These are phyloP conservation scores for Pangasianodon gigas DNA, from an alignment of 2,113 vertebrate species.

Conservation along the genomic window DNA sequence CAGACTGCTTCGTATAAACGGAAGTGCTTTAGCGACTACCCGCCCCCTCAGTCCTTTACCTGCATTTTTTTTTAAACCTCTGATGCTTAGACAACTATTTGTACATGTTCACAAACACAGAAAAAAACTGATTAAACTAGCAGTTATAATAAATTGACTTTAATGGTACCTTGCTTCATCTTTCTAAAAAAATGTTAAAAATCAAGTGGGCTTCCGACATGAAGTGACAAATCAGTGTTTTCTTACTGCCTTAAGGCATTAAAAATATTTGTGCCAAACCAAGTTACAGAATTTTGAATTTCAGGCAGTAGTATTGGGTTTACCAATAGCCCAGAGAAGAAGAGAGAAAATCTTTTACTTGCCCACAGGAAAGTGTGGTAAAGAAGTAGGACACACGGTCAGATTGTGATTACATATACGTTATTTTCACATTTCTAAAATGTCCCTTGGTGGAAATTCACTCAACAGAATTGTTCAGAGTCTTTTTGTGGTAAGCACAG, in stretches of 20 bases:
- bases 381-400: neutral
- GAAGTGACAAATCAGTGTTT: neutral
- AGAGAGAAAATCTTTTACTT: neutral
- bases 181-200: neutral
- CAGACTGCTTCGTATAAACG: neutral
- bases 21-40: conserved; percentile 1
- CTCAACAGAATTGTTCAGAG: neutral
- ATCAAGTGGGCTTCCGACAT: neutral
- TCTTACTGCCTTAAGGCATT: neutral
- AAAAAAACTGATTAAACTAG: neutral
- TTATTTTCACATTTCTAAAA: neutral
- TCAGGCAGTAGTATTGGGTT: no score
- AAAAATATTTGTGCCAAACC: no score
- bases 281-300: no score
- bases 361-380: neutral
- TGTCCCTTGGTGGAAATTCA: neutral
- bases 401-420: neutral
- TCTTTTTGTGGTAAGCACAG: neutral
- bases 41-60: neutral
- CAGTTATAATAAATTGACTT: neutral
- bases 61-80: neutral
- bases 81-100: neutral
- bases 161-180: neutral
- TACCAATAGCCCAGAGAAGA: neutral
- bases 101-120: no score